These are phyloP conservation scores for Colletes latitarsis DNA, from an alignment of 1,140 invertebrate genomes.

Conservation along the genomic window DNA sequence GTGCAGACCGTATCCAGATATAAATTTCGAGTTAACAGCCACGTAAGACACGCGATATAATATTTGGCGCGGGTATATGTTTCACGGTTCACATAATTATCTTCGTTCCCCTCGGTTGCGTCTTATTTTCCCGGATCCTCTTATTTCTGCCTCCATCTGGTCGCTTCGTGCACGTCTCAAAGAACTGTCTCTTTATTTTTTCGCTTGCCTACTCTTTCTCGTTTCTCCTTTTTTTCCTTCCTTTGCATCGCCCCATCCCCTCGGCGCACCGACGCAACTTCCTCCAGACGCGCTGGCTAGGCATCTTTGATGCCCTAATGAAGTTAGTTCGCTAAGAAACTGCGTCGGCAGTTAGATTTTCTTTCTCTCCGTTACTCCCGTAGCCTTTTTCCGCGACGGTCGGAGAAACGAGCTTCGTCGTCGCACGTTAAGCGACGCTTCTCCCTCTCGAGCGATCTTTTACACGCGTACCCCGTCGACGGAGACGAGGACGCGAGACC, in stretches of 20 bases:
- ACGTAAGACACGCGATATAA: no score
- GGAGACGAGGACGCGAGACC: neutral
- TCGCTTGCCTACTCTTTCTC: neutral
- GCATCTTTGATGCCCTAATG: constrained; percentile 67
- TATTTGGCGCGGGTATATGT: no score
- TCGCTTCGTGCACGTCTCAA: neutral
- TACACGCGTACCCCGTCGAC: neutral
- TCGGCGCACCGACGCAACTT: neutral
- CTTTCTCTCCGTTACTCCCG: neutral
- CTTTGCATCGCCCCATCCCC: neutral
- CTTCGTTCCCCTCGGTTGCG: neutral
- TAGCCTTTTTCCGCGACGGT: neutral
- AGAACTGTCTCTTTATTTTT: neutral
- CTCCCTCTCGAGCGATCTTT: constrained; percentile 9
- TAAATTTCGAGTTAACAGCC: no score
- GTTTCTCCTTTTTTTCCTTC: constrained; percentile 11
- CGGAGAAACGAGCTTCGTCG: constrained; percentile 5
- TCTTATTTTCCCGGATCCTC: constrained; percentile 7
- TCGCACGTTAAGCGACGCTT: constrained; percentile 13
- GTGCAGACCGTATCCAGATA: no score
- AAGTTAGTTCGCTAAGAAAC: constrained; percentile 66
- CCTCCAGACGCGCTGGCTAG: constrained; percentile 1
- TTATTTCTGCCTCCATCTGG: neutral
- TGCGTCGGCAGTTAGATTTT: constrained; percentile 43
- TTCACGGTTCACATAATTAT: constrained; percentile 3